Evolutionary conservation across 2,888 invertebrate species (phyloP).

Genomic region (Strigamia maritima): DNA sequence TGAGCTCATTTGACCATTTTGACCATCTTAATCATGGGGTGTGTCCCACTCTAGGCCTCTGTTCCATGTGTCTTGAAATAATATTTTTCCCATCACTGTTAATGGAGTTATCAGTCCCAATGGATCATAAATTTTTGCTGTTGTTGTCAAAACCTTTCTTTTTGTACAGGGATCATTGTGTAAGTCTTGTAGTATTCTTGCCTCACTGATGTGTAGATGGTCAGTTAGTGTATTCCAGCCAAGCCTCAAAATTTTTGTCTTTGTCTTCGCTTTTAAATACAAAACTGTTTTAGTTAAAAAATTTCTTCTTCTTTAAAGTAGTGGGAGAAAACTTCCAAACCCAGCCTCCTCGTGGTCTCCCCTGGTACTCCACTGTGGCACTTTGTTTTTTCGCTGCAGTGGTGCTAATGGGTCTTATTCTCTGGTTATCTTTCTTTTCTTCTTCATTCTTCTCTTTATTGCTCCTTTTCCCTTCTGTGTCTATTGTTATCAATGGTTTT

Average conservation of each 20-base stretch:
- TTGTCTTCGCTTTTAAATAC: too few species aligned
- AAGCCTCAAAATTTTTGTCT: neutral
- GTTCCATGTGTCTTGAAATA: conserved; percentile 1
- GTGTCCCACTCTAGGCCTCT: neutral
- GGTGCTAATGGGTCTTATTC: too few species aligned
- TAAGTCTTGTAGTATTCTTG: neutral
- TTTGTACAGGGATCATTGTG: neutral
- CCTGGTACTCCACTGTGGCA: too few species aligned
- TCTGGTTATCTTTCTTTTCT: too few species aligned
- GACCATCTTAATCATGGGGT: neutral
- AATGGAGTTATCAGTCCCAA: neutral
- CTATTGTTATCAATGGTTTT: too few species aligned
- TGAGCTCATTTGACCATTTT: neutral
- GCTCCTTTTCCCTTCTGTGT: too few species aligned
- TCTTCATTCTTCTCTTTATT: too few species aligned
- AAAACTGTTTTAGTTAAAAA: too few species aligned
- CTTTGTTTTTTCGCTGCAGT: too few species aligned
- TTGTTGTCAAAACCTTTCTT: neutral
- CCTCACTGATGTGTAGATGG: neutral
- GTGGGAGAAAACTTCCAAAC: too few species aligned
- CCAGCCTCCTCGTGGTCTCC: too few species aligned
- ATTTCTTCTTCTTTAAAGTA: too few species aligned
- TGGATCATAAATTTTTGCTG: neutral
- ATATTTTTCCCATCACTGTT: neutral
- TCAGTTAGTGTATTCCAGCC: neutral